Evolutionary conservation across 2,888 invertebrate genomes (phyloP).

Genomic region (Sisyra terminalis): DNA sequence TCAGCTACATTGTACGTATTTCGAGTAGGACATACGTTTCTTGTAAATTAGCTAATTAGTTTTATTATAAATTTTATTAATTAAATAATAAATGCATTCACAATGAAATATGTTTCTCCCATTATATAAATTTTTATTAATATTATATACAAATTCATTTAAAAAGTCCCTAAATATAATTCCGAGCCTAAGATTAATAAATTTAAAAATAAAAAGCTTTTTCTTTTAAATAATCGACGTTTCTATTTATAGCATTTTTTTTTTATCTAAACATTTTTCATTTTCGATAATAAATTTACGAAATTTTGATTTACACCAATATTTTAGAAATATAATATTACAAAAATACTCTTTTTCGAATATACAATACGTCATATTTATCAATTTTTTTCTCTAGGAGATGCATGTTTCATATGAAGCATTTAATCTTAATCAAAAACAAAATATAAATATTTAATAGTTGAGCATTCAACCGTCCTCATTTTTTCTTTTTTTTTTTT

Average conservation of each 20-base stretch:
- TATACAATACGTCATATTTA: conserved; percentile 8
- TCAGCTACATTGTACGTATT: conserved; percentile 26
- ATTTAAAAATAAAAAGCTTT: conserved; percentile 4
- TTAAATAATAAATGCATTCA: conserved; percentile 10
- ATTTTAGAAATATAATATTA: conserved; percentile 13
- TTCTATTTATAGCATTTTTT: conserved; percentile 4
- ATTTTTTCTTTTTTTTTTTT: conserved; percentile 4
- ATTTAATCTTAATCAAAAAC: conserved; percentile 3
- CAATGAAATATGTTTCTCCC: conserved; percentile 3
- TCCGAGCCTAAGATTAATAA: conserved; percentile 37
- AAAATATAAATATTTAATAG: conserved; percentile 2
- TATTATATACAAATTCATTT: conserved; percentile 47
- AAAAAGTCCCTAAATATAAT: conserved; percentile 46
- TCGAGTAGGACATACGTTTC: conserved; percentile 25
- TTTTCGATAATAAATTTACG: conserved; percentile 17
- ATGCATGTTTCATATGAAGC: conserved; percentile 1
- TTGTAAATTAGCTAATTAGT: conserved; percentile 15
- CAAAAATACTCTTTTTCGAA: conserved; percentile 10
- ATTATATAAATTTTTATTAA: conserved; percentile 5
- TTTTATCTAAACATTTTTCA: conserved; percentile 6
- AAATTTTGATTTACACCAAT: conserved; percentile 34
- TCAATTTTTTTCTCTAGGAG: conserved; percentile 1
- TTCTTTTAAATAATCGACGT: conserved; percentile 2
- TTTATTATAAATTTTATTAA: conserved; percentile 26
- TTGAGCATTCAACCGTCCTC: conserved; percentile 5